Conservation (phyloP, 2,797 vertebrate genomes). For the Bradypodion pumilum region DNA sequence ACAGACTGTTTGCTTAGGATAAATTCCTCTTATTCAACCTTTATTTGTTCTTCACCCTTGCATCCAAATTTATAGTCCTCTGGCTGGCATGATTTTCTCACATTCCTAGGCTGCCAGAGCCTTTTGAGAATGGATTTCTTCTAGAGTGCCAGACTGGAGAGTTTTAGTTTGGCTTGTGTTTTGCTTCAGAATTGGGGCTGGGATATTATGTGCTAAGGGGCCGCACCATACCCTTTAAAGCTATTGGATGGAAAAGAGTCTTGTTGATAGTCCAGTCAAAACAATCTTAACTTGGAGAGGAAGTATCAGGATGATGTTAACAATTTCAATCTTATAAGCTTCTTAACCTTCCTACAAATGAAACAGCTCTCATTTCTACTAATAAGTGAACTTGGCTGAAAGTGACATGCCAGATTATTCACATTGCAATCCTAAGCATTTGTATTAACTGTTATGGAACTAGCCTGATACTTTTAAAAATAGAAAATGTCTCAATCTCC, state of each 20-base stretch:
- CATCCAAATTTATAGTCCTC: not conserved
- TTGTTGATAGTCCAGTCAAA: not conserved
- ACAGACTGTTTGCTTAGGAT: not conserved
- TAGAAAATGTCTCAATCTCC: not conserved
- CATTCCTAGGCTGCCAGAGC: not conserved
- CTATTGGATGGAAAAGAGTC: conserved; percentile 1
- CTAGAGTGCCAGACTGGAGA: not conserved
- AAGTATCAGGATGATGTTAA: not conserved
- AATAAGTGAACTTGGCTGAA: not conserved
- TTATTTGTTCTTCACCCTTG: not conserved
- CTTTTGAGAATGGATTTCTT: conserved; percentile 11
- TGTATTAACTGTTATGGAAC: not conserved
- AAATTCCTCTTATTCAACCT: not conserved
- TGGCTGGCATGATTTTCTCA: not conserved
- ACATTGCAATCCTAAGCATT: not conserved
- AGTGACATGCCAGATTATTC: not conserved
- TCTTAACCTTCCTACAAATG: not conserved
- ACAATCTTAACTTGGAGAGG: conserved; percentile 12
- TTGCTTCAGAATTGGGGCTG: not conserved
- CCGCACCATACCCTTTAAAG: conserved; percentile 27
- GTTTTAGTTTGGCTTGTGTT: conserved; percentile 4
- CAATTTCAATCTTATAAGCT: not conserved
- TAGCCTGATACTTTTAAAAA: too few species aligned
- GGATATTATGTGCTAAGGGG: conserved; percentile 30
- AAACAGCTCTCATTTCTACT: conserved; percentile 2